Base-by-base conservation (phyloP, 2,113 vertebrate species). In the Octodon degus region DNA sequence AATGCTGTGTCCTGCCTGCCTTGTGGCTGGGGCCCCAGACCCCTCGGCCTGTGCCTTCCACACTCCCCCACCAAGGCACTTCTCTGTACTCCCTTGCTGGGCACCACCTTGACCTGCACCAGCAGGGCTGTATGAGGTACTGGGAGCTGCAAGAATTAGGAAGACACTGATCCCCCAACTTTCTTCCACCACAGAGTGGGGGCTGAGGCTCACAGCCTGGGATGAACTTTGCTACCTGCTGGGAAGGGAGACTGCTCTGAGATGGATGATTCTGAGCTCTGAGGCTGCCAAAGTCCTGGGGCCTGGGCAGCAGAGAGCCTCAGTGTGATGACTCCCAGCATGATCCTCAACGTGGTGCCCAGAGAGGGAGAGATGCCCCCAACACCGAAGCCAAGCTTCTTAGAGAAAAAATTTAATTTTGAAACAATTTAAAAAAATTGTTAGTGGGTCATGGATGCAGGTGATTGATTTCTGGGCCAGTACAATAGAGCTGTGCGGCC, bases 161-260 rank as follows among this genome's bases (percentile, higher is more conserved):
- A 25, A 43, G 40, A 47, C 40, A 14, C 74, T 77, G 40, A 77
- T 40, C 24, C 74, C 40, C 40, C 24, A 27, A 5, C 27, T 40
- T 16, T 47, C 13, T 0, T 1, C 20, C 1, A 14, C 11, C 40
- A 12, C 24, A 43, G 24, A 2, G 20, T 5, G 13, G 13, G 74
- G 12, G 2, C 40, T 77, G 74, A 47, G 40, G 1, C 1, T 2
- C 6, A 2, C 25, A 7, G 24, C 19, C 72, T 47, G 11, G 6
- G 24, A 43, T 14, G 25, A 47, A 5, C 10, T 4, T 11, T 13
- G 40, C 40, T 40, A 47, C 40, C 34, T 77, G 24, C 74, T 13
- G 24, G 40, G 24, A 27, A 13, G 25, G 74, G 40, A 77, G 40
- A 14, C 5, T 1, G 13, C 74, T 77, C 40, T 3, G 40, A 40